phyloP scores from a whole-genome alignment of 2,113 vertebrate species.

The Melanotaenia duboulayi region DNA sequence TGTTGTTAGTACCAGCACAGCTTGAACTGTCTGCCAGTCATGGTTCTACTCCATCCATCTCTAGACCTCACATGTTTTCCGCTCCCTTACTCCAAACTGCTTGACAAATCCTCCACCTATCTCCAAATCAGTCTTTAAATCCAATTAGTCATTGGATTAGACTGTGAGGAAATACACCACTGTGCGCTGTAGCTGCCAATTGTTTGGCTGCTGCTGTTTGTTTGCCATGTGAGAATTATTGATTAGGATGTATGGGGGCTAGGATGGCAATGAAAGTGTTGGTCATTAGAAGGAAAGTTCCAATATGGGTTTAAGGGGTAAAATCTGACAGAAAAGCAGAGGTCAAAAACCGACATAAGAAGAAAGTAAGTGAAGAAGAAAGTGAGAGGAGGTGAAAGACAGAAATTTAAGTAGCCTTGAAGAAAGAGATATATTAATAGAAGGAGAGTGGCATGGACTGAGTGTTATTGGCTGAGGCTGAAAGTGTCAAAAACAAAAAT shows the following conservation, averaged over 20 bases:
- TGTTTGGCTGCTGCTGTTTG: conserved; percentile 55
- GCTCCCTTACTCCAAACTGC: conserved; percentile 22
- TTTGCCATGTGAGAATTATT: conserved; percentile 64
- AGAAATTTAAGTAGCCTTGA: conserved; percentile 25
- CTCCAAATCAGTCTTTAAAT: conserved; percentile 68
- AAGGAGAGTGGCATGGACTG: conserved; percentile 21
- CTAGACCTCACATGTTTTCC: conserved; percentile 12
- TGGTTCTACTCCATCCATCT: conserved; percentile 35
- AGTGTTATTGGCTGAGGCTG: conserved; percentile 45
- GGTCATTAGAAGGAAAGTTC: conserved; percentile 25
- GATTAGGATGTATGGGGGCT: conserved; percentile 46
- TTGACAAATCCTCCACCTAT: conserved; percentile 27
- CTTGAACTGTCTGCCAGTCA: conserved; percentile 33
- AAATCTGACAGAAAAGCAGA: conserved; percentile 18
- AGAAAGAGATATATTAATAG: conserved; percentile 54
- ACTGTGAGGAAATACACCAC: conserved; percentile 48
- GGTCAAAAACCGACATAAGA: conserved; percentile 24
- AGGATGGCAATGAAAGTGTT: conserved; percentile 12
- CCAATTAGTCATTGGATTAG: conserved; percentile 72
- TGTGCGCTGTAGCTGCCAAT: conserved; percentile 60
- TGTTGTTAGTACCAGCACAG: conserved; percentile 9
- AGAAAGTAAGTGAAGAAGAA: conserved; percentile 46
- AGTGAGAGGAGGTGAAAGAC: conserved; percentile 33
- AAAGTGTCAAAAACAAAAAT: conserved; percentile 59
- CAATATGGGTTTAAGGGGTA: background rate